phyloP scores from a whole-genome alignment of 2,888 invertebrate genomes.

The Epinotia bilunana region DNA sequence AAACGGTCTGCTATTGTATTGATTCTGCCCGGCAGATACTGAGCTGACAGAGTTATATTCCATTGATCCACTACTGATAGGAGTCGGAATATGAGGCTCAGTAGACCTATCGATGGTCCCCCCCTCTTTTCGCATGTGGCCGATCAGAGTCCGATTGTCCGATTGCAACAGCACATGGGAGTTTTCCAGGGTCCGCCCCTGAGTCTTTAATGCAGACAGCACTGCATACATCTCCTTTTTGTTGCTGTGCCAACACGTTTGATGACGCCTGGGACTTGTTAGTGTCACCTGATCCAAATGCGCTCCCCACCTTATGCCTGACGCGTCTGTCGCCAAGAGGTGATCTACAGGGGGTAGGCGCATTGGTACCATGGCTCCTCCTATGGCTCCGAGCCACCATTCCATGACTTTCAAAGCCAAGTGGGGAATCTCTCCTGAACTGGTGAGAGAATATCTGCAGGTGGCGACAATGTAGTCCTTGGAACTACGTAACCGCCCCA shows the following conservation, averaged over 20 bases:
- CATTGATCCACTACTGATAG: not conserved
- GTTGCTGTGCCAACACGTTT: conserved; percentile 41
- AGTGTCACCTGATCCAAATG: conserved; percentile 21
- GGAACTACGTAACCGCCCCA: conserved; percentile 11
- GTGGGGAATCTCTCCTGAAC: not conserved
- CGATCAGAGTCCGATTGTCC: conserved; percentile 47
- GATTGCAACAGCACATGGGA: conserved; percentile 43
- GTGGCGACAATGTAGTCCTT: conserved; percentile 22
- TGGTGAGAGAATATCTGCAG: conserved; percentile 14
- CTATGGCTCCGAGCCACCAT: conserved; percentile 41
- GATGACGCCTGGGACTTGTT: conserved; percentile 22
- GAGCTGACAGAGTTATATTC: conserved; percentile 10
- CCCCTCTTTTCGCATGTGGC: conserved; percentile 49
- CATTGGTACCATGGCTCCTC: not conserved
- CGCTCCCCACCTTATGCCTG: conserved; percentile 49
- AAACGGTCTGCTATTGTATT: conserved; percentile 19
- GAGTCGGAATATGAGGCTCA: conserved; percentile 34
- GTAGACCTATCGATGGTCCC: conserved; percentile 47
- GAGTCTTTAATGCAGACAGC: conserved; percentile 25
- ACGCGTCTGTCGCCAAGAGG: conserved; percentile 45
- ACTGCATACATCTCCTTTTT: conserved; percentile 43
- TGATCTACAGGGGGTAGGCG: not conserved
- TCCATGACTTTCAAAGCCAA: not conserved
- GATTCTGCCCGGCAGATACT: conserved; percentile 9
- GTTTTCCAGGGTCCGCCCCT: conserved; percentile 1